phyloP scores from a whole-genome alignment of 1,140 invertebrate species.

The Trissolcus basalis region DNA sequence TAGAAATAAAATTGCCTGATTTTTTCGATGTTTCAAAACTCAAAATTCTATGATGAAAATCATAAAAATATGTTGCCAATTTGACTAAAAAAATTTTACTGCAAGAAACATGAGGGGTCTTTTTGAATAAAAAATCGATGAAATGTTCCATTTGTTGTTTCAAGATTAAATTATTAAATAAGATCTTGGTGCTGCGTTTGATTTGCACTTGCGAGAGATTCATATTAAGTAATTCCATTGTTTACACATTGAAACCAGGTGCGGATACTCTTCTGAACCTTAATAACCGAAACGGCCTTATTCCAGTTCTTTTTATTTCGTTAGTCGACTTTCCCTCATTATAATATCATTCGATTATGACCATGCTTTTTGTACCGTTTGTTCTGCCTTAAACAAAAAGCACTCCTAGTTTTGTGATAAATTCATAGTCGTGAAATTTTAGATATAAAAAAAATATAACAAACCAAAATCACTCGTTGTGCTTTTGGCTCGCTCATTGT shows the following conservation, averaged over 20 bases:
- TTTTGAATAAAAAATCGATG: no score
- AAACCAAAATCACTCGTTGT: no score
- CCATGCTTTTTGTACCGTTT: slow-evolving; percentile 24
- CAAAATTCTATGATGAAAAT: no score
- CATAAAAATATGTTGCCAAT: no score
- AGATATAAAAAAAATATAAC: neutral
- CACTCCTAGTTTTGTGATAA: slow-evolving; percentile 1
- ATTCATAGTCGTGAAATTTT: neutral
- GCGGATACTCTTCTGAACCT: slow-evolving; percentile 9
- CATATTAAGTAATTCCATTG: slow-evolving; percentile 12
- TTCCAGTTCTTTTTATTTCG: slow-evolving; percentile 47
- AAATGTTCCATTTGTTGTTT: no score
- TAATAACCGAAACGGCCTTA: slow-evolving; percentile 52
- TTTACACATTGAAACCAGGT: slow-evolving; percentile 5
- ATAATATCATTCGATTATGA: slow-evolving; percentile 14
- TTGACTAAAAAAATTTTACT: no score
- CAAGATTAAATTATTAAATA: no score
- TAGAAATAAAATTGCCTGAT: no score
- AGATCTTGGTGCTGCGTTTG: neutral
- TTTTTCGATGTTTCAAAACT: no score
- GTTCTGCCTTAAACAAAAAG: slow-evolving; percentile 13
- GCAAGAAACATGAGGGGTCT: no score
- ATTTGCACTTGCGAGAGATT: neutral
- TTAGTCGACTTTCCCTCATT: slow-evolving; percentile 50
- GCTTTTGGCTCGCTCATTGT: no score